phyloP scores from a whole-genome alignment of 2,888 invertebrate genomes.

The Caenorhabditis japonica region DNA sequence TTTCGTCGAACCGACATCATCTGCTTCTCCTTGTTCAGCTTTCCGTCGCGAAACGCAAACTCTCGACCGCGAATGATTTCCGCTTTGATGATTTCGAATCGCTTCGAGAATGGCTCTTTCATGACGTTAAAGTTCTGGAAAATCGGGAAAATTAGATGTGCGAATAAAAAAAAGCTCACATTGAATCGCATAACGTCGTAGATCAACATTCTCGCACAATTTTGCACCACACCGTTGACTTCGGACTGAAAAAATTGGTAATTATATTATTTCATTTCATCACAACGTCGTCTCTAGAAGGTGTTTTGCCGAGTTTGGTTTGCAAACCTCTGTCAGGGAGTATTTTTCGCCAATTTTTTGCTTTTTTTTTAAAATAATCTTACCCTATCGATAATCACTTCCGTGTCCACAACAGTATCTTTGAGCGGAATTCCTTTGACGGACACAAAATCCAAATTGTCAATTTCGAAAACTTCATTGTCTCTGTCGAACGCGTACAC shows the following conservation, averaged over 20 bases:
- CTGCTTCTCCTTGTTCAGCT: constrained; percentile 77
- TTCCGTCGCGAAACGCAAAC: constrained; percentile 83
- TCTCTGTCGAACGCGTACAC: constrained; percentile 96
- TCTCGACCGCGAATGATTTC: constrained; percentile 82
- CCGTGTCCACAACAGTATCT: constrained; percentile 73
- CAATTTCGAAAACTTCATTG: constrained; percentile 85
- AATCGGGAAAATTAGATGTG: background rate
- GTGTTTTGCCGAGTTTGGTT: too few relatives aligned
- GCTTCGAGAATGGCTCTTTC: constrained; percentile 85
- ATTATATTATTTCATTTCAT: too few relatives aligned
- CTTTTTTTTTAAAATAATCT: too few relatives aligned
- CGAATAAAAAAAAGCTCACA: constrained; percentile 72
- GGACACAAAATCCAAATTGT: constrained; percentile 86
- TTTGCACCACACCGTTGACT: constrained; percentile 81
- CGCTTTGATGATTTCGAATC: constrained; percentile 84
- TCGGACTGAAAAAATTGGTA: constrained; percentile 81
- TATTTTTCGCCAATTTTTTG: too few relatives aligned
- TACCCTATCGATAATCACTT: constrained; percentile 74
- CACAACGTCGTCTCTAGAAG: too few relatives aligned
- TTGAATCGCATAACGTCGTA: constrained; percentile 93
- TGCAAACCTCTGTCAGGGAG: too few relatives aligned
- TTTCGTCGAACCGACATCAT: constrained; percentile 84
- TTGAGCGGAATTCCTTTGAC: constrained; percentile 80
- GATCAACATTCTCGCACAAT: constrained; percentile 90
- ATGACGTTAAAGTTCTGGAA: constrained; percentile 84